Conservation (phyloP, 2,113 vertebrate species). For the Anguilla japonica region DNA sequence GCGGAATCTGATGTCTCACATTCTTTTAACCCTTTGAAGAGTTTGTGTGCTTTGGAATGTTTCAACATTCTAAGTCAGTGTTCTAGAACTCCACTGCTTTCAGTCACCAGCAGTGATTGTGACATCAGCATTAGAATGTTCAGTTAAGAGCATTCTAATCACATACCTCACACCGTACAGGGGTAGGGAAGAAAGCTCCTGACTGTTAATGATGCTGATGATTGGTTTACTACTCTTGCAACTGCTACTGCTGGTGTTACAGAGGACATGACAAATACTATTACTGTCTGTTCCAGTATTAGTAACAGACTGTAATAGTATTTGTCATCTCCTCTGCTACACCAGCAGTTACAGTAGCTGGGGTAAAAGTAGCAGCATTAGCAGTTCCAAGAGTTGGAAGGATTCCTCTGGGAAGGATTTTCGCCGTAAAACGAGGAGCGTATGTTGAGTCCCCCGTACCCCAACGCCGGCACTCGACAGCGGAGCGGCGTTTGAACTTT, state of each 20-base stretch:
- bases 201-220: background rate
- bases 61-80: no score
- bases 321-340: no score
- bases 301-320: no score
- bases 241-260: background rate
- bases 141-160: no score
- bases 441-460: background rate
- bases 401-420: background rate
- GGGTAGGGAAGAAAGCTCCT: background rate
- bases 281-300: background rate
- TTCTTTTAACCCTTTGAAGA: background rate
- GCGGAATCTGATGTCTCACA: background rate
- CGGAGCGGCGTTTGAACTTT: background rate
- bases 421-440: background rate
- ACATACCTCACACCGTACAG: no score
- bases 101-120: no score
- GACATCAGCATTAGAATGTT: no score
- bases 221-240: background rate
- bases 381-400: no score
- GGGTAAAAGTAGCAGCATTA: no score
- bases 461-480: background rate
- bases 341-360: no score
- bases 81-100: no score
- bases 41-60: no score
- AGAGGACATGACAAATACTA: background rate